phyloP scores from a whole-genome alignment of 2,797 vertebrate genomes.

The Trichosurus vulpecula region DNA sequence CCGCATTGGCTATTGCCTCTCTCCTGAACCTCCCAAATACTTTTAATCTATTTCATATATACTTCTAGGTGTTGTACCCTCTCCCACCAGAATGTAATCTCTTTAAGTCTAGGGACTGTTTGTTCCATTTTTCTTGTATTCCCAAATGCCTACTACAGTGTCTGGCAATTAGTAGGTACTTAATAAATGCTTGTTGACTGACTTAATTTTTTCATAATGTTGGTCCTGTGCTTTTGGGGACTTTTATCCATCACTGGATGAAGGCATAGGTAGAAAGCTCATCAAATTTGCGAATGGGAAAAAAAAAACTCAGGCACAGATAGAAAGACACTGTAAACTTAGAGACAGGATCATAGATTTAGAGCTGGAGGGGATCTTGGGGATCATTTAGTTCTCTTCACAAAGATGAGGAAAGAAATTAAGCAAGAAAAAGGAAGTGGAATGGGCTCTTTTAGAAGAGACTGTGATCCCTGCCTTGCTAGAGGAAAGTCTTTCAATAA shows the following conservation, averaged over 20 bases:
- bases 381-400: neutral
- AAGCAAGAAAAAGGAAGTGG: neutral
- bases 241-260: neutral
- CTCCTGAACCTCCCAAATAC: neutral
- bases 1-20: neutral
- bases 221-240: neutral
- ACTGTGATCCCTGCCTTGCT: neutral
- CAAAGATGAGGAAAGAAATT: neutral
- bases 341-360: neutral
- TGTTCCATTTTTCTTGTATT: neutral
- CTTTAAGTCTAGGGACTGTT: neutral
- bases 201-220: neutral
- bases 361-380: neutral
- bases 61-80: neutral
- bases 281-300: neutral
- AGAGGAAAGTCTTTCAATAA: neutral
- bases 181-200: neutral
- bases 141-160: neutral
- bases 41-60: neutral
- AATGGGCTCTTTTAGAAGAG: neutral
- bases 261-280: neutral
- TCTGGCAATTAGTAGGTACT: neutral
- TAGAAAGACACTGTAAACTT: neutral
- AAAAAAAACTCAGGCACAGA: neutral
- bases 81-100: neutral